Conservation (phyloP, 2,888 invertebrate species). For the Yponomeuta plumbellus region DNA sequence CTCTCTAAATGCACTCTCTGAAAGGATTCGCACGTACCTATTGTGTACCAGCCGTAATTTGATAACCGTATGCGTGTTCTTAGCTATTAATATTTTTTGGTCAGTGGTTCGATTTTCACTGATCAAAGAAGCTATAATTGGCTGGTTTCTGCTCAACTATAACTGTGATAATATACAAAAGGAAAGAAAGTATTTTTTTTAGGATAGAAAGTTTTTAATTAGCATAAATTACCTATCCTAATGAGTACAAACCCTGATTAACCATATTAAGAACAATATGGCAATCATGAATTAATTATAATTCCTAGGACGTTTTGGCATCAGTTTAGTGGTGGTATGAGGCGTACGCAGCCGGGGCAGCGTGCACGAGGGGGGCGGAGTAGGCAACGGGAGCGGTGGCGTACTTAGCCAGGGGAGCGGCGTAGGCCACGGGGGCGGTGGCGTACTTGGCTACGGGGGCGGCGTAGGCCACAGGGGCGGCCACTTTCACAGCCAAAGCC, state of each 20-base stretch:
- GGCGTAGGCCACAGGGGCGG: conserved; percentile 37
- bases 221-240: conserved; percentile 37
- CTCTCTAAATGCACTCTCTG: no score
- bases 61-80: no score
- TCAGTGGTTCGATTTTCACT: no score
- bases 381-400: conserved; percentile 26
- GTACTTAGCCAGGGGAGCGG: conserved; percentile 31
- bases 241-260: conserved; percentile 21
- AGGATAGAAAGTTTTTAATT: conserved; percentile 38
- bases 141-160: no score
- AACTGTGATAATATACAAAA: not conserved
- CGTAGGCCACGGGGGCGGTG: conserved; percentile 29
- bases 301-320: conserved; percentile 45
- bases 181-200: not conserved
- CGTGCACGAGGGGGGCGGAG: conserved; percentile 25
- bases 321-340: conserved; percentile 54
- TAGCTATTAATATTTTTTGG: no score
- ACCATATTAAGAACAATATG: conserved; percentile 35
- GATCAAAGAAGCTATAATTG: no score
- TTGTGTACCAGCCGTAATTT: no score
- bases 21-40: no score
- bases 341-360: conserved; percentile 19
- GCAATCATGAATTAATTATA: conserved; percentile 25
- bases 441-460: conserved; percentile 16
- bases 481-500: conserved; percentile 39